Evolutionary conservation across 2,113 vertebrate genomes (phyloP).

Genomic region (Paradoxurus hermaphroditus): DNA sequence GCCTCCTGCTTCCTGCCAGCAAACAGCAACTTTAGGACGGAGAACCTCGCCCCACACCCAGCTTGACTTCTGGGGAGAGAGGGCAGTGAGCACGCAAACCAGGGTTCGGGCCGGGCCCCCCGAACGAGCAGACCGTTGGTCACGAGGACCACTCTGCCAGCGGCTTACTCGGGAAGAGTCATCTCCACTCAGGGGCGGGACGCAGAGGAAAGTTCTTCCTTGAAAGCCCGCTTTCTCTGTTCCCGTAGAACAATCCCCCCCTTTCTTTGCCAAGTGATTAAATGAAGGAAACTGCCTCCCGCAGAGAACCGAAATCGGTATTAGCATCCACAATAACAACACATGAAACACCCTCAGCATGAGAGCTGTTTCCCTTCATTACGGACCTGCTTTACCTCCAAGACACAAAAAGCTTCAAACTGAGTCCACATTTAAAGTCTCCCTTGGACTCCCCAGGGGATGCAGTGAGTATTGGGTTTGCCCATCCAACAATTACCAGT

Average conservation of each 20-base stretch:
- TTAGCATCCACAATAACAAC: neutral
- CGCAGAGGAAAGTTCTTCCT: neutral
- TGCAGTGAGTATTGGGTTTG: neutral
- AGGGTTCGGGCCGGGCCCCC: neutral
- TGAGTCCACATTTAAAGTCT: neutral
- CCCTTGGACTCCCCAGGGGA: neutral
- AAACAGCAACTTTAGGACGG: neutral
- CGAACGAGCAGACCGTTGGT: neutral
- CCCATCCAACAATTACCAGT: neutral
- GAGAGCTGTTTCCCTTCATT: neutral
- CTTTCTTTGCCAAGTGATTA: neutral
- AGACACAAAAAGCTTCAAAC: conserved; percentile 15
- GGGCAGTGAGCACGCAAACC: neutral
- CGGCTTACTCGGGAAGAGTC: neutral
- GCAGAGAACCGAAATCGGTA: neutral
- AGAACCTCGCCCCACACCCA: neutral
- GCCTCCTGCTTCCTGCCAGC: neutral
- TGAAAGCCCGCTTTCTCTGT: neutral
- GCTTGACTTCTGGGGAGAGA: neutral
- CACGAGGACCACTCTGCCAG: neutral
- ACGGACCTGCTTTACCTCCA: neutral
- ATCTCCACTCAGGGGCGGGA: neutral
- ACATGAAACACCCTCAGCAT: neutral
- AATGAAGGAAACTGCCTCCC: neutral
- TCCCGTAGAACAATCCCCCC: neutral